Percentiles rank a stretch among this genome's conserved stretches.
Conservation (phyloP, 2,797 vertebrate species). For the Acanthiza pusilla region DNA sequence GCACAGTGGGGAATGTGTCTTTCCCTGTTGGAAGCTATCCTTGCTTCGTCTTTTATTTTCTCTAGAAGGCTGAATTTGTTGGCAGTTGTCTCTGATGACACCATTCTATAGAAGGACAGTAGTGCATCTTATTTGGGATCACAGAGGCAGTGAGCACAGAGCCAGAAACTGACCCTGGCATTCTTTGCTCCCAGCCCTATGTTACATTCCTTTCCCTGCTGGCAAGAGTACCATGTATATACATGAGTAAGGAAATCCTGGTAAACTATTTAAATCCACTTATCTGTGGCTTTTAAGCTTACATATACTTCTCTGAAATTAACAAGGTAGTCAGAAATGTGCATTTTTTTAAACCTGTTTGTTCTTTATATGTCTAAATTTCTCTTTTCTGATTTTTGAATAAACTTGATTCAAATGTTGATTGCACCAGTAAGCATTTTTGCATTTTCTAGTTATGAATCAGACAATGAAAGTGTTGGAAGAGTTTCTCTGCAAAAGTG, state of each 20-base stretch:
- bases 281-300: not conserved
- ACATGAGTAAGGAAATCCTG: not conserved
- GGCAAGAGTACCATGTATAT: not conserved
- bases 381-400: not conserved
- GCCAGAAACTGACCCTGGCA: not conserved
- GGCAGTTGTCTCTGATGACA: not conserved
- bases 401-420: not conserved
- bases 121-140: not conserved
- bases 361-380: not conserved
- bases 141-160: not conserved
- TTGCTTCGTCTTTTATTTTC: not conserved
- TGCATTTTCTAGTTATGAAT: not conserved
- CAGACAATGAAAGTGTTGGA: not conserved
- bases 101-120: not conserved
- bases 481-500: not conserved
- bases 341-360: not conserved
- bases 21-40: not conserved
- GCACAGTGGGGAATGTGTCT: not conserved
- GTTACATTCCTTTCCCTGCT: not conserved
- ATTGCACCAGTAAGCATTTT: not conserved
- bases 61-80: not conserved
- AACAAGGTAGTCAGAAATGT: not conserved
- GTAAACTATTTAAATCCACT: not conserved
- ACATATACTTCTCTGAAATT: not conserved
- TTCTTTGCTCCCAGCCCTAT: not conserved